Conservation (phyloP, 2,888 invertebrate genomes). For the Pseudoips prasinana region DNA sequence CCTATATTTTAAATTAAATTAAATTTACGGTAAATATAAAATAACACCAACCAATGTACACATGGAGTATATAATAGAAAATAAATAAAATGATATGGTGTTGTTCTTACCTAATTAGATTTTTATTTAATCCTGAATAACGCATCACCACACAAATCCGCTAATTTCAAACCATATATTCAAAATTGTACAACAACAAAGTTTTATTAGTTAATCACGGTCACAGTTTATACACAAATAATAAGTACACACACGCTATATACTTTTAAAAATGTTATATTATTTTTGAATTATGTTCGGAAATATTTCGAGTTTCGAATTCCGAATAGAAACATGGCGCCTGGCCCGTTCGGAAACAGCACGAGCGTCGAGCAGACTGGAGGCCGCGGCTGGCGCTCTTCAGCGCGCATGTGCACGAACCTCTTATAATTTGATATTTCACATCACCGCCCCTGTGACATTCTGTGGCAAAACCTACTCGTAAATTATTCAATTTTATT, state of each 20-base stretch:
- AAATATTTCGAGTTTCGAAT: constrained; percentile 52
- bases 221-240: constrained; percentile 30
- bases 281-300: constrained; percentile 37
- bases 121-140: constrained; percentile 10
- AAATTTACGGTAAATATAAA: too few species aligned
- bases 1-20: too few species aligned
- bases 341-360: constrained; percentile 55
- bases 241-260: constrained; percentile 18
- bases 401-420: constrained; percentile 67
- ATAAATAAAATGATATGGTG: too few species aligned
- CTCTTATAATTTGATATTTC: constrained; percentile 78
- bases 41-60: too few species aligned
- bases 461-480: constrained; percentile 72
- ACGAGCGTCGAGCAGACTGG: constrained; percentile 68
- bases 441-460: constrained; percentile 74
- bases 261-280: constrained; percentile 21
- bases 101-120: too few species aligned
- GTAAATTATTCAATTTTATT: constrained; percentile 76
- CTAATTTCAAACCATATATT: constrained; percentile 24
- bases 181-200: constrained; percentile 30
- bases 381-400: constrained; percentile 42
- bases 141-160: constrained; percentile 44
- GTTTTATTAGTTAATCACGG: constrained; percentile 34
- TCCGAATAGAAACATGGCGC: constrained; percentile 47
- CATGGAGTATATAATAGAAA: too few species aligned